Percentiles rank a stretch among this genome's conserved stretches.
Evolutionary conservation across 2,797 vertebrate species (phyloP).

Genomic region (Centroberyx gerrardi): DNA sequence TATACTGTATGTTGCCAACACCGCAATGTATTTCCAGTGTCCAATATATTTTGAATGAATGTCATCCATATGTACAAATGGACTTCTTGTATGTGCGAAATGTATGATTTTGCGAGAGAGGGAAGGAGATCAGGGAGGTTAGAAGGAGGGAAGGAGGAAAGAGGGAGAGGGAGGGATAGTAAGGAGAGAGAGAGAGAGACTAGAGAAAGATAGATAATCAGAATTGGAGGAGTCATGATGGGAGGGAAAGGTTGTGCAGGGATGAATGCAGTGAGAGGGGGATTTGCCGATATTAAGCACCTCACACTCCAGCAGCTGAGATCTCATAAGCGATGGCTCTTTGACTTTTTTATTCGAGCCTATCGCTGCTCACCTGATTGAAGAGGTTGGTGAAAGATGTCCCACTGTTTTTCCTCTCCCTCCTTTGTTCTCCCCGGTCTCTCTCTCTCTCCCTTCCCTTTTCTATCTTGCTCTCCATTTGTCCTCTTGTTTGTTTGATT

Average conservation of each 20-base stretch:
- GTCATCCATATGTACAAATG: too few species aligned
- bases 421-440: constrained; percentile 28
- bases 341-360: constrained; percentile 1
- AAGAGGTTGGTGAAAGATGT: constrained; percentile 47
- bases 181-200: constrained; percentile 44
- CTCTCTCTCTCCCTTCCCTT: background rate
- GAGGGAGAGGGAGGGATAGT: background rate
- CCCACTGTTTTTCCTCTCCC: constrained; percentile 38
- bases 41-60: too few species aligned
- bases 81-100: too few species aligned
- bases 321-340: constrained; percentile 32
- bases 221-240: constrained; percentile 49
- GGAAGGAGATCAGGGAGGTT: constrained; percentile 29
- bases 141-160: background rate
- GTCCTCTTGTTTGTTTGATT: constrained; percentile 73
- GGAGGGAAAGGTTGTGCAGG: constrained; percentile 41
- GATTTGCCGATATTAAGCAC: constrained; percentile 8
- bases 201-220: constrained; percentile 66
- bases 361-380: constrained; percentile 54
- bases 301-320: constrained; percentile 19
- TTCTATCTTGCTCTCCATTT: constrained; percentile 60
- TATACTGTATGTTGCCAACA: too few species aligned
- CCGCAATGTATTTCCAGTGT: too few species aligned
- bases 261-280: constrained; percentile 49
- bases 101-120: background rate